Percentiles rank a stretch among this genome's conserved stretches.
phyloP scores from a whole-genome alignment of 53 echinoderm and acorn worm genomes.

The Stichopus horrens region DNA sequence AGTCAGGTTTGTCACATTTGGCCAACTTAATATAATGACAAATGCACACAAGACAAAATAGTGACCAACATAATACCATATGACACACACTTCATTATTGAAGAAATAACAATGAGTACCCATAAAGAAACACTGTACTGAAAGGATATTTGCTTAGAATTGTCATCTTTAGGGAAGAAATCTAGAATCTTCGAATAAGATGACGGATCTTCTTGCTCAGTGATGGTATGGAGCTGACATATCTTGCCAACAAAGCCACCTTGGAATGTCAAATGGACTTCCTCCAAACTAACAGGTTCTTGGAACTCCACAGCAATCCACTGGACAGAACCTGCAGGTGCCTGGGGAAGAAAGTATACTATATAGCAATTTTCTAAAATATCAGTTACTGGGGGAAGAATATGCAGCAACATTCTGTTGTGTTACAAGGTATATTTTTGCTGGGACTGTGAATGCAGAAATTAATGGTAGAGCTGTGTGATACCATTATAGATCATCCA shows the following conservation, averaged over 20 bases:
- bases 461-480: no score
- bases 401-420: no score
- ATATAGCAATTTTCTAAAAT: neutral
- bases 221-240: slow-evolving; percentile 59
- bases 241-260: slow-evolving; percentile 81
- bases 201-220: slow-evolving; percentile 27
- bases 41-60: no score
- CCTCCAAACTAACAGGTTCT: slow-evolving; percentile 19
- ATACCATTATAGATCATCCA: no score
- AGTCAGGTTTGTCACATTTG: no score
- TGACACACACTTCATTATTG: no score
- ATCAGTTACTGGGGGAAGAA: neutral
- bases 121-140: neutral
- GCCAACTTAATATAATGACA: no score
- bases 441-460: no score
- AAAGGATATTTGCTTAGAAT: slow-evolving; percentile 87
- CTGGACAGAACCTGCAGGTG: slow-evolving; percentile 56
- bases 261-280: slow-evolving; percentile 73
- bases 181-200: slow-evolving; percentile 54
- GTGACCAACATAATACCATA: no score
- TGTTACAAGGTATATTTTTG: no score
- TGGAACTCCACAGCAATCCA: slow-evolving; percentile 64
- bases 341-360: neutral
- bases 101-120: no score
- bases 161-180: slow-evolving; percentile 76